These are phyloP conservation scores for Merodon equestris DNA, from an alignment of 2,888 invertebrate species.

Conservation along the genomic window DNA sequence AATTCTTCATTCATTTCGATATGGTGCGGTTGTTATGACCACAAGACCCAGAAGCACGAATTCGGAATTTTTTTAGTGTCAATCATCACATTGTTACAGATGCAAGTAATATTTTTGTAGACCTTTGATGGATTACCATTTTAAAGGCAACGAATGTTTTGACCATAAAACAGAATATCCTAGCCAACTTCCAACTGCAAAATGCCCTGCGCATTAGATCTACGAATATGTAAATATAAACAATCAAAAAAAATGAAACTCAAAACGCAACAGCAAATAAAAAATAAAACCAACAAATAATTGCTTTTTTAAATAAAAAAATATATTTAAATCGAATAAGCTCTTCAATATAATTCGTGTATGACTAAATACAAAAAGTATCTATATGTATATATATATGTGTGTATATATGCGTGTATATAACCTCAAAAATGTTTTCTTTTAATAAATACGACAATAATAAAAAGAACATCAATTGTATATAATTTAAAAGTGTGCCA, in stretches of 20 bases:
- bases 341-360: constrained; percentile 58
- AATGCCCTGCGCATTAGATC: too few species aligned
- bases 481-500: constrained; percentile 55
- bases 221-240: too few species aligned
- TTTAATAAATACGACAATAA: constrained; percentile 36
- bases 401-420: constrained; percentile 44
- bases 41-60: too few species aligned
- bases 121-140: too few species aligned
- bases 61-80: too few species aligned
- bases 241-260: constrained; percentile 5
- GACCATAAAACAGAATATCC: too few species aligned
- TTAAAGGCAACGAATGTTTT: too few species aligned
- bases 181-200: too few species aligned
- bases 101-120: too few species aligned
- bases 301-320: constrained; percentile 54
- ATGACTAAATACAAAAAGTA: constrained; percentile 33
- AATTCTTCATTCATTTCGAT: too few species aligned
- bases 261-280: constrained; percentile 14
- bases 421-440: constrained; percentile 48
- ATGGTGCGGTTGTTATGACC: too few species aligned
- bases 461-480: constrained; percentile 49
- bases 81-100: too few species aligned
- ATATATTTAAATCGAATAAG: constrained; percentile 66
- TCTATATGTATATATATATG: constrained; percentile 47
- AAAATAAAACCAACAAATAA: constrained; percentile 42